These are phyloP conservation scores for Chloroceryle amazona DNA, from an alignment of 2,797 vertebrate genomes.

Conservation along the genomic window DNA sequence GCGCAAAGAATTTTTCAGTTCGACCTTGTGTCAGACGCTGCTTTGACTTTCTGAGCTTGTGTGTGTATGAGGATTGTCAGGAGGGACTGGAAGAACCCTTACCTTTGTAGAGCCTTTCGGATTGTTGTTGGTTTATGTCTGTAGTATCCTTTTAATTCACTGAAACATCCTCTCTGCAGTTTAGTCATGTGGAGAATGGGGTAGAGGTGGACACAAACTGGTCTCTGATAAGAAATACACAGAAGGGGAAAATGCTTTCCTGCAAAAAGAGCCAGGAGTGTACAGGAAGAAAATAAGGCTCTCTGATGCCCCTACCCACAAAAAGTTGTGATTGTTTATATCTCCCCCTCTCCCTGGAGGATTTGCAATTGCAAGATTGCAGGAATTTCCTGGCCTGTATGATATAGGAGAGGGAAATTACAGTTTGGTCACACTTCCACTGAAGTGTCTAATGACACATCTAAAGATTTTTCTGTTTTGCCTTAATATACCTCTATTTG, in stretches of 20 bases:
- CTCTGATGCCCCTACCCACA: neutral
- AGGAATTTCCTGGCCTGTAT: neutral
- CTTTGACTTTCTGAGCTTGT: neutral
- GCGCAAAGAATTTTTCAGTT: neutral
- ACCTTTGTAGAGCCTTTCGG: neutral
- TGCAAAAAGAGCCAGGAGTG: neutral
- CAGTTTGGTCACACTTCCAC: neutral
- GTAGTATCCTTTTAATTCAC: neutral
- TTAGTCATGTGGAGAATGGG: neutral
- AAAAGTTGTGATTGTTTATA: neutral
- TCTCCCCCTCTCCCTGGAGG: neutral
- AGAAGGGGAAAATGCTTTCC: neutral
- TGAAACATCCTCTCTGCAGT: neutral
- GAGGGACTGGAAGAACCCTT: neutral
- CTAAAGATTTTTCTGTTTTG: slow-evolving; percentile 52
- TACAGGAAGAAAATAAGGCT: neutral
- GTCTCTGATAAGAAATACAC: neutral
- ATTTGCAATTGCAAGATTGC: neutral
- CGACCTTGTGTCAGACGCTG: neutral
- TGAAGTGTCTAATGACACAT: neutral
- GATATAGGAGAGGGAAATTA: neutral
- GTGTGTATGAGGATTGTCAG: neutral
- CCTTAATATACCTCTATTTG: slow-evolving; percentile 33
- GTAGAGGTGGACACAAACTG: slow-evolving; percentile 25
- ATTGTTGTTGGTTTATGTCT: accelerated